These are phyloP conservation scores for Pseudonaja textilis DNA, from an alignment of 2,113 vertebrate genomes.

Conservation along the genomic window DNA sequence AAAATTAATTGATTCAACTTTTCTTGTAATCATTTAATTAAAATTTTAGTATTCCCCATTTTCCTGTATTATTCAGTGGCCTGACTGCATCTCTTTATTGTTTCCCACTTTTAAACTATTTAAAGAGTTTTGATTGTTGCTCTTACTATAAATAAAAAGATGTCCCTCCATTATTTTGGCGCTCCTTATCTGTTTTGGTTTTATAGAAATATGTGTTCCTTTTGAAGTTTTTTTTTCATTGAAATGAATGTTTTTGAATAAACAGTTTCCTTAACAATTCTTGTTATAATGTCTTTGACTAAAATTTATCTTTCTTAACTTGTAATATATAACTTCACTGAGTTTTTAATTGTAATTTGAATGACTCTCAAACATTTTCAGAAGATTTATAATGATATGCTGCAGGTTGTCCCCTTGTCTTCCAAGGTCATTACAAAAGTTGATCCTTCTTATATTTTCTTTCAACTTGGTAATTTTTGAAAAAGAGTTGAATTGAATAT, in stretches of 20 bases:
- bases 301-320: background rate
- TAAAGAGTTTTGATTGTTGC: background rate
- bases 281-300: background rate
- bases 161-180: background rate
- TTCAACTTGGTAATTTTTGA: background rate
- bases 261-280: background rate
- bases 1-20: background rate
- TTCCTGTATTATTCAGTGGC: background rate
- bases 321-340: background rate
- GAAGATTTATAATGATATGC: background rate
- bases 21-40: background rate
- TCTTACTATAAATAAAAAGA: background rate
- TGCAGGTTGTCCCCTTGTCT: background rate
- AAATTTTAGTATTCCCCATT: background rate
- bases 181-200: background rate
- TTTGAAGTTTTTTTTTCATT: background rate
- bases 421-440: background rate
- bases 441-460: background rate
- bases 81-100: background rate
- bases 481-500: background rate
- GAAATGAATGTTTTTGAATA: background rate
- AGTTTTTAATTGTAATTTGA: background rate
- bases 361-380: background rate
- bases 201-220: background rate
- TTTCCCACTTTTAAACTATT: background rate